These are phyloP conservation scores for Ceuthmochares aereus DNA, from an alignment of 2,113 vertebrate genomes.

Conservation along the genomic window DNA sequence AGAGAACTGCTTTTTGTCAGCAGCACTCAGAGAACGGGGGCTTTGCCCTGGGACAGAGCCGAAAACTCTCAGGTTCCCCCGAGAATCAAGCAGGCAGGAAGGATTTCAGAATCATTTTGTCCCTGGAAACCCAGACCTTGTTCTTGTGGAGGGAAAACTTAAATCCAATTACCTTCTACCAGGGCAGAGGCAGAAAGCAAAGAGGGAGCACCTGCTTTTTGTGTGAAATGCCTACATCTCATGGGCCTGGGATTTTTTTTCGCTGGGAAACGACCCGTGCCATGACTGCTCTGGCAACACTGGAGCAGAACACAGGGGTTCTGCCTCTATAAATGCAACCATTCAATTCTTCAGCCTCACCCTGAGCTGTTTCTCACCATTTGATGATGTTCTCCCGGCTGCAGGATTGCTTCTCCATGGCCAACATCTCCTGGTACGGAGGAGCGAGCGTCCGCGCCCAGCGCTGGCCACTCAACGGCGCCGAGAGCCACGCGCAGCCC, in stretches of 20 bases:
- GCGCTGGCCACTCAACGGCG: constrained; percentile 86
- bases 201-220: not conserved
- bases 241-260: not conserved
- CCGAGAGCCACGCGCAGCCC: constrained; percentile 79
- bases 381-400: not conserved
- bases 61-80: rapidly evolving
- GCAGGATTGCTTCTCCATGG: constrained; percentile 93
- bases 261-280: not conserved
- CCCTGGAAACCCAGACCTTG: not conserved
- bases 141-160: not conserved
- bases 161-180: not conserved
- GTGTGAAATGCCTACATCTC: not conserved
- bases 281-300: rapidly evolving
- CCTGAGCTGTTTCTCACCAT: rapidly evolving
- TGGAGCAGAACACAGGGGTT: rapidly evolving
- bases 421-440: constrained; percentile 90
- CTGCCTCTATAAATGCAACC: not conserved
- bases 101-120: not conserved
- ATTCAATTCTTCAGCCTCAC: rapidly evolving
- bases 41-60: not conserved
- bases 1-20: not conserved
- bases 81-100: rapidly evolving
- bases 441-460: constrained; percentile 80
- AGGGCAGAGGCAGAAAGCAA: rapidly evolving
- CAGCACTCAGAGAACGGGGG: rapidly evolving